Conservation (phyloP, 2,797 vertebrate genomes). For the Sarcophilus harrisii region DNA sequence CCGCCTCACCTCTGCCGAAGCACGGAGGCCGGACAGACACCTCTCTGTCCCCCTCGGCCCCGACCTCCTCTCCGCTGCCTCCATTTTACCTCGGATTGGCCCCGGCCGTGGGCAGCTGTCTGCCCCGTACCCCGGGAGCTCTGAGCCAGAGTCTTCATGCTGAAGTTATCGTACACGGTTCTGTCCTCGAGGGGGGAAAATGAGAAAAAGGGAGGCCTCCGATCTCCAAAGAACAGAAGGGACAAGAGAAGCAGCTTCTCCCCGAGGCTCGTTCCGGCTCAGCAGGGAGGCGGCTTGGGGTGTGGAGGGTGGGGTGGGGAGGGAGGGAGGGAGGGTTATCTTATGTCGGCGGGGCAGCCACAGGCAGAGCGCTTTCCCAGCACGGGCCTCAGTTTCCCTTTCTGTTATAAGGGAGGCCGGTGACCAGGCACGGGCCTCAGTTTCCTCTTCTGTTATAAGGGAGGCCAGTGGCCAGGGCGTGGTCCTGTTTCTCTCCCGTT, state of each 20-base stretch:
- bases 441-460: no score
- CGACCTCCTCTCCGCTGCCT: no score
- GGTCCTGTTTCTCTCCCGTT: neutral
- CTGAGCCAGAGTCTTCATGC: neutral
- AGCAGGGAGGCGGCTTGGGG: neutral
- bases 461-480: neutral
- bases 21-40: no score
- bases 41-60: no score
- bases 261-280: neutral
- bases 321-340: no score
- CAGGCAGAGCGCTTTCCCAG: no score
- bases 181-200: neutral
- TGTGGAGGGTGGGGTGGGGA: neutral
- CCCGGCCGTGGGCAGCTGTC: no score
- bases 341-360: neutral
- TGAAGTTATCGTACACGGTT: neutral
- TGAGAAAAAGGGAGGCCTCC: neutral
- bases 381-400: no score
- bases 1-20: neutral
- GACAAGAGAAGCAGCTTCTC: neutral
- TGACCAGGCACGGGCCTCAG: neutral
- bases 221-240: neutral
- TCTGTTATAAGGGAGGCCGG: neutral
- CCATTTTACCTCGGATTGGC: no score
- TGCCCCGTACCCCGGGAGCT: no score